These are phyloP conservation scores for Serranus cabrilla DNA, from an alignment of 2,797 vertebrate genomes.

Conservation along the genomic window DNA sequence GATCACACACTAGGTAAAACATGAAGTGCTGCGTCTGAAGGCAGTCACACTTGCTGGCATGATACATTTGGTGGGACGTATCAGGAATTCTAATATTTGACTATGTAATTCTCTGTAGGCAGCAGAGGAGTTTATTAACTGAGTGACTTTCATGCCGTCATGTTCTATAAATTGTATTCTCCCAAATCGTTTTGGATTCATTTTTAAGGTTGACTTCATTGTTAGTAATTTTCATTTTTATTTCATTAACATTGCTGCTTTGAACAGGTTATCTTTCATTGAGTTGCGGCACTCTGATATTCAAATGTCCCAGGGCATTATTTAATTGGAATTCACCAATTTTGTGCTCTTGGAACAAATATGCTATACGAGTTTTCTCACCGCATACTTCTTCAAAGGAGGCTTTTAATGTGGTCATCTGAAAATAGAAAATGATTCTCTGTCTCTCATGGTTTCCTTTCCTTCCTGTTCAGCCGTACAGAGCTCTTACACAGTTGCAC, in stretches of 20 bases:
- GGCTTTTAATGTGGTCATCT: slow-evolving; percentile 47
- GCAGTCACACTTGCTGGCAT: background rate
- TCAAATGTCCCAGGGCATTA: slow-evolving; percentile 52
- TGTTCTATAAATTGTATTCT: slow-evolving; percentile 45
- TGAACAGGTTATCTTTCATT: slow-evolving; percentile 54
- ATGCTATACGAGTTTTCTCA: slow-evolving; percentile 32
- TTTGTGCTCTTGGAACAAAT: slow-evolving; percentile 45
- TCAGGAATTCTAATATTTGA: slow-evolving; percentile 19
- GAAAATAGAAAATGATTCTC: slow-evolving; percentile 30
- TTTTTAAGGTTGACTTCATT: slow-evolving; percentile 46
- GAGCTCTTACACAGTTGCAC: background rate
- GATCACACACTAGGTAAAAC: background rate
- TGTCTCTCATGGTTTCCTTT: background rate
- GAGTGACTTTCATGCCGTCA: slow-evolving; percentile 30
- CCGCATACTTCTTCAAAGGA: slow-evolving; percentile 56
- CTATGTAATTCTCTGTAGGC: slow-evolving; percentile 13
- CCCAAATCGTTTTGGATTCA: slow-evolving; percentile 36
- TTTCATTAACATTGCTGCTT: slow-evolving; percentile 53
- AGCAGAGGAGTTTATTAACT: slow-evolving; percentile 42
- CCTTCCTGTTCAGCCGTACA: slow-evolving; percentile 5
- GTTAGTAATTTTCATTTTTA: slow-evolving; percentile 51
- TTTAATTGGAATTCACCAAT: slow-evolving; percentile 65
- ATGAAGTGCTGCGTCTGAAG: background rate
- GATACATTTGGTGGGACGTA: background rate
- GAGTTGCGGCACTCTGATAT: slow-evolving; percentile 41